phyloP scores from a whole-genome alignment of 2,113 vertebrate species.

The Upupa epops region DNA sequence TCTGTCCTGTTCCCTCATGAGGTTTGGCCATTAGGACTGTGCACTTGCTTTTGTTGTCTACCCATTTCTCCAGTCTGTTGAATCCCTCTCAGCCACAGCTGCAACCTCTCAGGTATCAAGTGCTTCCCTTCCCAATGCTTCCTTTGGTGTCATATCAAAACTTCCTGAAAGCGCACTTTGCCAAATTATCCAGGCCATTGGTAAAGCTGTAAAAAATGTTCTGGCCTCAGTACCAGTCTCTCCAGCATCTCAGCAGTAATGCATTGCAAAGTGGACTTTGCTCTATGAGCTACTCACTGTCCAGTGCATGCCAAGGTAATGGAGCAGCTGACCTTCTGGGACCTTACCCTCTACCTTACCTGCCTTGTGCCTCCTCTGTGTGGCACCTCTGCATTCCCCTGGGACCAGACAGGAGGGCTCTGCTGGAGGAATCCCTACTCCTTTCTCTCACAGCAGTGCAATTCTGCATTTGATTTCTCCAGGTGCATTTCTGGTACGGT shows the following conservation, averaged over 20 bases:
- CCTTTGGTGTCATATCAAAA: background rate
- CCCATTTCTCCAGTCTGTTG: background rate
- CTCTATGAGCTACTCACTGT: background rate
- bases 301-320: background rate
- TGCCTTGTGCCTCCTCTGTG: background rate
- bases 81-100: slow-evolving; percentile 7
- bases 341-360: background rate
- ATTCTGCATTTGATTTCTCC: background rate
- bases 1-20: background rate
- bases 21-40: background rate
- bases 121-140: background rate
- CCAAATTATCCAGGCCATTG: background rate
- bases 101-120: background rate
- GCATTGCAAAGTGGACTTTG: background rate
- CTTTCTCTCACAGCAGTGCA: background rate
- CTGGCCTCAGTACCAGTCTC: background rate
- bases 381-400: background rate
- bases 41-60: background rate
- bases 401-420: background rate
- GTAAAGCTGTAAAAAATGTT: background rate
- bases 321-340: background rate
- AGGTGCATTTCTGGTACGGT: background rate
- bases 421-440: background rate
- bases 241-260: background rate
- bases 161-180: background rate